Conservation (phyloP, 2,888 invertebrate species). For the Chymomyza amoena region DNA sequence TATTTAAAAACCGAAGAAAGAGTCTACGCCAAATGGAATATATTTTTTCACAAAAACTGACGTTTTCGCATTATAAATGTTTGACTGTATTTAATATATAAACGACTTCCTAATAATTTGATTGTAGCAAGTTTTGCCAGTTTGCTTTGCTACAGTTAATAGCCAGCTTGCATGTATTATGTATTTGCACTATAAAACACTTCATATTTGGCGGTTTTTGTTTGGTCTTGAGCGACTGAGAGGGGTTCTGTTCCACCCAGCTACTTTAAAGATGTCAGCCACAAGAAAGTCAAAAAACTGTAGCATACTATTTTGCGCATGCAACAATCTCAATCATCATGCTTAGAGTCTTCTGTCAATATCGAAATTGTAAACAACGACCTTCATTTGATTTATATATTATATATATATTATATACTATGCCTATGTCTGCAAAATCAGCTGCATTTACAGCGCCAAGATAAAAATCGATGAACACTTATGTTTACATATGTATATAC, state of each 20-base stretch:
- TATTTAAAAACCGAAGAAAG: too few relatives aligned
- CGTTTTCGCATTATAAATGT: neutral
- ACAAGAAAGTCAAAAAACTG: constrained; percentile 10
- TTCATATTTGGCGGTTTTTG: neutral
- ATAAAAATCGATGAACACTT: constrained; percentile 60
- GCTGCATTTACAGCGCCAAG: constrained; percentile 48
- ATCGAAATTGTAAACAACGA: neutral
- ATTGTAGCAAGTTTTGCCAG: constrained; percentile 21
- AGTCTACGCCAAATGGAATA: too few relatives aligned
- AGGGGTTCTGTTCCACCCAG: constrained; percentile 29
- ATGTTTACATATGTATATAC: neutral
- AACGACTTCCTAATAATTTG: constrained; percentile 49
- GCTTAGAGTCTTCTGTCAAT: neutral
- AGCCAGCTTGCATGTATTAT: constrained; percentile 48
- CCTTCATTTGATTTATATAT: neutral
- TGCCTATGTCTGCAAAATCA: constrained; percentile 38
- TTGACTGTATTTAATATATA: constrained; percentile 14
- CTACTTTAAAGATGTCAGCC: constrained; percentile 11
- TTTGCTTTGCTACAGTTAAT: constrained; percentile 47
- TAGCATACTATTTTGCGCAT: neutral
- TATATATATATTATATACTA: neutral
- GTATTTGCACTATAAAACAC: neutral
- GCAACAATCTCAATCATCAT: neutral
- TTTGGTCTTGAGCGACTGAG: neutral
- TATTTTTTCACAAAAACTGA: neutral